Evolutionary conservation across 2,797 vertebrate species (phyloP).

Genomic region (Dipus sagitta): DNA sequence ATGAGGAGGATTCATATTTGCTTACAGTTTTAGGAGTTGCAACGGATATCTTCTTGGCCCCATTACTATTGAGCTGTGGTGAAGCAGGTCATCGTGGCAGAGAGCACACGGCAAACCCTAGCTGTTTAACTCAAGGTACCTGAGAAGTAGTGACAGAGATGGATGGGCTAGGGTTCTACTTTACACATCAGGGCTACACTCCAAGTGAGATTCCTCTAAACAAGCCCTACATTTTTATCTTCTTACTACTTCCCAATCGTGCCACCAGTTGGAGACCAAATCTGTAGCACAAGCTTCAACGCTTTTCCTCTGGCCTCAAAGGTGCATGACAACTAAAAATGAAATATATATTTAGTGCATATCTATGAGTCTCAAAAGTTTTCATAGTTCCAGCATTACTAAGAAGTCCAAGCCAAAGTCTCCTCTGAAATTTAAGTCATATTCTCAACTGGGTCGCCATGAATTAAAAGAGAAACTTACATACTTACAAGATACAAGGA

Average conservation of each 20-base stretch:
- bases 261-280: background rate
- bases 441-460: background rate
- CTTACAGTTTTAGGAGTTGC: background rate
- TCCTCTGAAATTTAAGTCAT: background rate
- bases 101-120: background rate
- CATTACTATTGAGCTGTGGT: background rate
- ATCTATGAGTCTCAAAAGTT: background rate
- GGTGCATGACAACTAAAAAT: background rate
- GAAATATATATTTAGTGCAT: background rate
- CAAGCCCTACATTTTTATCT: background rate
- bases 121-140: background rate
- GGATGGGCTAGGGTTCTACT: no score
- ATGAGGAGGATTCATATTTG: background rate
- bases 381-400: background rate
- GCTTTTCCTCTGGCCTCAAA: background rate
- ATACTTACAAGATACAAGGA: background rate
- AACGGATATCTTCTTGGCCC: background rate
- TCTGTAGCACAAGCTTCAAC: background rate
- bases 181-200: background rate
- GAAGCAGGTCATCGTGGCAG: background rate
- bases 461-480: background rate
- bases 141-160: background rate
- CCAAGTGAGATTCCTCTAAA: background rate
- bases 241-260: background rate
- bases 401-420: background rate